Evolutionary conservation across 2,888 invertebrate genomes (phyloP), one percentile per base, ranked within the genome.

Genomic region (Drosophila limbata): DNA sequence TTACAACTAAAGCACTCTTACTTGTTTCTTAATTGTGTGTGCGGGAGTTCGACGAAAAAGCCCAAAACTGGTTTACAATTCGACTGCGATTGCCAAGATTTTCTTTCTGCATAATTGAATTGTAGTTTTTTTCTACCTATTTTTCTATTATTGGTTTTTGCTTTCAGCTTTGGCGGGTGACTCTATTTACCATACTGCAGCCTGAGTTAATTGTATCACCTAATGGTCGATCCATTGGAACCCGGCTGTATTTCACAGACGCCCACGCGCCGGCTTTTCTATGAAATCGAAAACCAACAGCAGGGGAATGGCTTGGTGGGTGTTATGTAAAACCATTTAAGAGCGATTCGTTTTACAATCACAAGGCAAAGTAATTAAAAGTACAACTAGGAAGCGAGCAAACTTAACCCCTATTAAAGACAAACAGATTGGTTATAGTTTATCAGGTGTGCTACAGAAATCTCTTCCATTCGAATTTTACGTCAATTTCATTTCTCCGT

Each of bases 31-130:
- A 25, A 45, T 56, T 45, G 42, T 40, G 3, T 31, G 8, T 31
- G 19, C 44, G 35, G 40, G 15, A 33, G n/a, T 15, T 19, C 4
- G 31, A 31, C 40, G 13, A 3, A 5, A 42, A 17, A 52, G 37
- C 42, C 31, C 42, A 42, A 61, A 77, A 77, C 78, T 65, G 61
- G 79, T 79, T 77, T 48, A 45, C 67, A 64, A 61, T 69, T 64
- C 67, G 73, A 70, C 63, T 77, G 68, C 76, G 68, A 65, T 62
- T 73, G 42, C 44, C 55, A 52, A 64, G 61, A 57, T 56, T 77
- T 75, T 70, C 35, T 44, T 21, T 59, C 44, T 79, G 71, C 73
- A 68, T 80, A 78, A 82, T 84, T 87, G 78, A 84, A 80, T 74
- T 76, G 81, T 74, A 28, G 44, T 44, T 48, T 63, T 66, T 31